Evolutionary conservation across 1,140 invertebrate genomes (phyloP), one percentile per base, ranked within the genome.

Genomic region (Sycobia sp.): DNA sequence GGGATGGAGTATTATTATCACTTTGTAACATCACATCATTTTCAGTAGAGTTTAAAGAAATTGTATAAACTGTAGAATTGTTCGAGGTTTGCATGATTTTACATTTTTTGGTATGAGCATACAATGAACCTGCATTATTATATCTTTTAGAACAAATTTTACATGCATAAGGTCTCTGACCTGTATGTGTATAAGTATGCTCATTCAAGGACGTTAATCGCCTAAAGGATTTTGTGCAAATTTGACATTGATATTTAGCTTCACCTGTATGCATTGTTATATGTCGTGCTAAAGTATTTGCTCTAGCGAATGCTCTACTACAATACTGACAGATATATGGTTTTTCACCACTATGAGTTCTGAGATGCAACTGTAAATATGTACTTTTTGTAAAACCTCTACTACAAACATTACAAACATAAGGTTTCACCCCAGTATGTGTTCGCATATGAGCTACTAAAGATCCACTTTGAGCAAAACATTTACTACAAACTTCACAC

Each of bases 221-320:
- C 54, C 76, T 67, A 39, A 79, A 79, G 0, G 75, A 77, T 32
- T 79, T 79, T 58, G 67, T 70, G 54, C 77, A 79, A 29, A 78
- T 77, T 46, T 75, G 71, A 57, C 77, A 79, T 27, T 78, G 72
- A 65, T 79, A 79, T 56, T 79, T 79, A 1, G 77, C 76, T 58
- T 78, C 76, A 1, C 77, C 77, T 69, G 74, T 87, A 72, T 93
- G 91, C 53, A 90, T 91, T n/a, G 91, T 83, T 44, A 91, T 82
- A 69, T 93, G 93, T 81, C 94, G 91, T 16, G 89, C 91, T n/a
- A 94, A 74, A 1, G 92, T 92, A 3, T 91, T 89, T 76, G 90
- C 89, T 55, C 88, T 85, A 0, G 83, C 82, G 60, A 87, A 87
- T 0, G 79, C 76, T 43, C 83, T 90, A 5, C 88, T 88, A 71